phyloP scores from a whole-genome alignment of 1,140 invertebrate species.

The Lepidurus couesii region DNA sequence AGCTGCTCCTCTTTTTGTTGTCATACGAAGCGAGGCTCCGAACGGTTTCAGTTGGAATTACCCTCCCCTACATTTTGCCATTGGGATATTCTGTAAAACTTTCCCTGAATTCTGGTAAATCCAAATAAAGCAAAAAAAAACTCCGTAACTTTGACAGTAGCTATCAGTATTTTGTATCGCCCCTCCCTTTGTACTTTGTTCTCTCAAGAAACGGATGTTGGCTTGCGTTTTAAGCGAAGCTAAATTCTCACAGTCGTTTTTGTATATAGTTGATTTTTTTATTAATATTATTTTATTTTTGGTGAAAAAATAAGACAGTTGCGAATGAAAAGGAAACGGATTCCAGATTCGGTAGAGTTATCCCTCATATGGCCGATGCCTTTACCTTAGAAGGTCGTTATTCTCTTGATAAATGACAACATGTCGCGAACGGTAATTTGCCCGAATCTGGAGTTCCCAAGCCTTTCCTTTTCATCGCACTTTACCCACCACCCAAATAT shows the following conservation, averaged over 20 bases:
- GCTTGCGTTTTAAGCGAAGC: not conserved
- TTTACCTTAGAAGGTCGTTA: constrained; percentile 11
- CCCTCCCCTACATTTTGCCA: not conserved
- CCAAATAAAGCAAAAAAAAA: not conserved
- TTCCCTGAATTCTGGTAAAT: not conserved
- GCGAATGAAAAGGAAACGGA: not conserved
- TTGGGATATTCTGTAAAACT: not conserved
- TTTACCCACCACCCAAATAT: not conserved
- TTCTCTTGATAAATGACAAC: not conserved
- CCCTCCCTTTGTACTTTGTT: not conserved
- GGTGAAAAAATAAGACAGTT: not conserved
- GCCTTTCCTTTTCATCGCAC: not conserved
- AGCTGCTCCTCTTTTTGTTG: constrained; percentile 9
- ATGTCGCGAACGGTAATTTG: not conserved
- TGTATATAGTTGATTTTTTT: constrained; percentile 16
- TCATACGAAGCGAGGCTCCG: constrained; percentile 6
- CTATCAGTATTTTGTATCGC: not conserved
- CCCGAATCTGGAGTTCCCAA: not conserved
- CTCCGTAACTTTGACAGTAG: not conserved
- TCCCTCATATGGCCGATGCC: not conserved
- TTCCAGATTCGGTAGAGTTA: not conserved
- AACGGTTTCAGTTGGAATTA: constrained; percentile 2
- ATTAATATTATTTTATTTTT: not conserved
- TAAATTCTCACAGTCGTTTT: constrained; percentile 16
- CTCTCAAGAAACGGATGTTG: not conserved